Conservation (phyloP, 1,140 invertebrate genomes). For the Metaphire vulgaris region DNA sequence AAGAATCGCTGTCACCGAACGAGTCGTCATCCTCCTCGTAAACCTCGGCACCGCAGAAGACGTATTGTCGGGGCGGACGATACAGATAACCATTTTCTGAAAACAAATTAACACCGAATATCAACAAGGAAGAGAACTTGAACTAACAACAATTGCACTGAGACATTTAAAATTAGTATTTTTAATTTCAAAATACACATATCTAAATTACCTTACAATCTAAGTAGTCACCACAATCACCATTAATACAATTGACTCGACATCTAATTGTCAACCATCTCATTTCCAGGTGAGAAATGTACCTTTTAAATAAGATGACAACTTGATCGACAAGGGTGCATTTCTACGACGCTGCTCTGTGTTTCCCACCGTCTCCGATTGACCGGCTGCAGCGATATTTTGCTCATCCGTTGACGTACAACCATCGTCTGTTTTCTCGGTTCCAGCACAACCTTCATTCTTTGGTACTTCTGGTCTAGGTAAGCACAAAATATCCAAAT, state of each 20-base stretch:
- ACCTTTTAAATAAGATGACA: too few relatives aligned
- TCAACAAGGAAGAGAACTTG: background rate
- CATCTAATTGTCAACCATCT: too few relatives aligned
- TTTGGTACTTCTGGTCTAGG: background rate
- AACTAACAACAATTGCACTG: background rate
- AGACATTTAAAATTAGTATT: too few relatives aligned
- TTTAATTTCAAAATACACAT: background rate
- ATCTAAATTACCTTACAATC: conserved; percentile 14
- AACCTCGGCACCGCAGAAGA: conserved; percentile 71
- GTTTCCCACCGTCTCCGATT: background rate
- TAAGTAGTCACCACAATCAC: too few relatives aligned
- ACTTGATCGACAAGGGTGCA: too few relatives aligned
- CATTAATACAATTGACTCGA: too few relatives aligned
- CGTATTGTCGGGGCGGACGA: conserved; percentile 62
- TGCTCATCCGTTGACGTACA: background rate
- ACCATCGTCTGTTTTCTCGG: background rate
- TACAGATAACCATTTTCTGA: conserved; percentile 59
- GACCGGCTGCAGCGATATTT: background rate
- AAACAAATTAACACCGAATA: conserved; percentile 32
- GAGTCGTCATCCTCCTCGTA: conserved; percentile 39
- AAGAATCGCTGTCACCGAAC: conserved; percentile 24
- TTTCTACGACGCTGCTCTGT: too few relatives aligned
- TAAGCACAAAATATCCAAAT: background rate
- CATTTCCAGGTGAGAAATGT: too few relatives aligned
- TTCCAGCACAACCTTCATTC: background rate